Evolutionary conservation across 2,888 invertebrate genomes (phyloP).

Genomic region (Trichopria drosophilae): DNA sequence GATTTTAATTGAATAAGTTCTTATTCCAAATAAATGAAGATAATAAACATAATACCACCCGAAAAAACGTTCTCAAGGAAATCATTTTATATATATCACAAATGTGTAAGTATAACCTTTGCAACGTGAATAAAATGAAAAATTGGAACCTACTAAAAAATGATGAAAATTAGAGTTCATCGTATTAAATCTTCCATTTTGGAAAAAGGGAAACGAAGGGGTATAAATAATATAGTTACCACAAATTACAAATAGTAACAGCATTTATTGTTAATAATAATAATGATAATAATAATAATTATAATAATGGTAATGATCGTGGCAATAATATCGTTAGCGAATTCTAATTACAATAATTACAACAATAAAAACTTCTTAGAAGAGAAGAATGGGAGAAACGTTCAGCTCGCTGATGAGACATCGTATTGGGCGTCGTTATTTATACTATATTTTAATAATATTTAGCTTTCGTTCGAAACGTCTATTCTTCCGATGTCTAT

Average conservation of each 20-base stretch:
- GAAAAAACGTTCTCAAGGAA: no score
- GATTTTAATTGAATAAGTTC: no score
- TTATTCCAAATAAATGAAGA: no score
- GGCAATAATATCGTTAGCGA: conserved; percentile 49
- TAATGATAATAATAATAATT: conserved; percentile 46
- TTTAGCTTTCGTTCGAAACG: no score
- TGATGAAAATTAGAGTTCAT: no score
- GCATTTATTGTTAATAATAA: conserved; percentile 57
- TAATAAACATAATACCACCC: no score
- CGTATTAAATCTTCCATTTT: no score
- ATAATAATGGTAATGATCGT: conserved; percentile 40
- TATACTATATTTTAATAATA: neutral
- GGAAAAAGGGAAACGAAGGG: neutral
- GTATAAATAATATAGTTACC: conserved; percentile 1
- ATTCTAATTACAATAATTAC: conserved; percentile 58
- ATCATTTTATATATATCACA: no score
- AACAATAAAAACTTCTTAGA: conserved; percentile 55
- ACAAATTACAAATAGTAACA: conserved; percentile 56
- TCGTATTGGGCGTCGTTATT: conserved; percentile 2
- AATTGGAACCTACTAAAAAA: no score
- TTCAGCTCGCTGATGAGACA: conserved; percentile 5
- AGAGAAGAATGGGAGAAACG: conserved; percentile 43
- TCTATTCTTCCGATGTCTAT: neutral
- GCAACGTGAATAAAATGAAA: no score
- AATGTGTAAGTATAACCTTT: no score